Conservation (phyloP, 2,888 invertebrate species). For the Drosophila prostipennis region DNA sequence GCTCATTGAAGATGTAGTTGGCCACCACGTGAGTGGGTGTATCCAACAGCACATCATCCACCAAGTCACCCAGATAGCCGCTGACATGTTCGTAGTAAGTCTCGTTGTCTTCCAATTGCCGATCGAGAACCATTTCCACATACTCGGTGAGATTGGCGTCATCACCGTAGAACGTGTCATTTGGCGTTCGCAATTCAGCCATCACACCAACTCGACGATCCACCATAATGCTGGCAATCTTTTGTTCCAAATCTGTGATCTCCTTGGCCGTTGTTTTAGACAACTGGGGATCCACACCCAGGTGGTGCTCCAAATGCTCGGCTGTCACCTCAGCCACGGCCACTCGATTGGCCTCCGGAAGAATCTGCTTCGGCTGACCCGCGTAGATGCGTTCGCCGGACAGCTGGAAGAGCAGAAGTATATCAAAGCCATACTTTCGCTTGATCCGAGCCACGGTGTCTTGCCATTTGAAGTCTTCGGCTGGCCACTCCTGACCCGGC, state of each 20-base stretch:
- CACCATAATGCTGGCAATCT: conserved; percentile 64
- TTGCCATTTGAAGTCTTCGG: conserved; percentile 75
- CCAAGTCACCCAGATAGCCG: conserved; percentile 69
- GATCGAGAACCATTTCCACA: conserved; percentile 65
- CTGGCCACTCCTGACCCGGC: conserved; percentile 50
- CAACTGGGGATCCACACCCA: conserved; percentile 56
- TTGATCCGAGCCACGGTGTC: conserved; percentile 73
- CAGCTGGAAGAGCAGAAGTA: conserved; percentile 69
- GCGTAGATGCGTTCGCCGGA: conserved; percentile 69
- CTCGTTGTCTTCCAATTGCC: conserved; percentile 51
- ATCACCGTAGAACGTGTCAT: conserved; percentile 50
- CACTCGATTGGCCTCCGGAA: conserved; percentile 49
- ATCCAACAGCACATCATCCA: conserved; percentile 46
- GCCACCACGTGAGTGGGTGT: conserved; percentile 60
- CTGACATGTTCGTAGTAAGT: conserved; percentile 72
- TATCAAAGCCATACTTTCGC: conserved; percentile 75
- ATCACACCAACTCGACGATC: conserved; percentile 55
- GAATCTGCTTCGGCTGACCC: conserved; percentile 70
- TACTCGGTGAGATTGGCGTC: conserved; percentile 69
- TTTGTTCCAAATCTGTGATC: conserved; percentile 68
- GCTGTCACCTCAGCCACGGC: conserved; percentile 45
- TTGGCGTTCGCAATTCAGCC: conserved; percentile 48
- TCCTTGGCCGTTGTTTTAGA: conserved; percentile 64
- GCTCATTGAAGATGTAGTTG: conserved; percentile 78
- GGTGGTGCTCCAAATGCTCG: conserved; percentile 55